Evolutionary conservation across 2,797 vertebrate species (phyloP), one percentile per base, ranked within the genome.

Genomic region (Peromyscus attwateri): DNA sequence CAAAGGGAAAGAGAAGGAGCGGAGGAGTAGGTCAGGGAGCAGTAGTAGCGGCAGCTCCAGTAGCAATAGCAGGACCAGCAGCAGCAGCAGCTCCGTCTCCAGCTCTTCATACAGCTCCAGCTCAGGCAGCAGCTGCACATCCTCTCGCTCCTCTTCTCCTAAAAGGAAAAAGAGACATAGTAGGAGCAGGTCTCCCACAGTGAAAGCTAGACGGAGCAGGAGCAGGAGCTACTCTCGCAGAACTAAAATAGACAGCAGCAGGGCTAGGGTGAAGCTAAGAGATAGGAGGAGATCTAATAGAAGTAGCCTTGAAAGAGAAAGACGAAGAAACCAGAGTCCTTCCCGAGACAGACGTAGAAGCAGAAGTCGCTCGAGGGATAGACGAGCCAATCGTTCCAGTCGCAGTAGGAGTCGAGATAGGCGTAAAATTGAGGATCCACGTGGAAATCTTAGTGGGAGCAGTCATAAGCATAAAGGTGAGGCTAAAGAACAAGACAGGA

Each of bases 51-150:
- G 99, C 96, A 99, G 99, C 98, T 99, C 98, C 94, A 99, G 99
- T 95, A 99, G 98, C 98, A 99, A 99, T 96, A 99, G 99, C 85
- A 99, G 99, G 92, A 99, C 98, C 87, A 99, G 99, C 19, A 99
- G 98, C 95, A 98, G 98, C 89, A 99, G 99, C 98, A 99, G 99
- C 98, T 99, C 98, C 66, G 99, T 98, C 0, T 99, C 99, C 79
- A 99, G 99, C 81, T 99, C 99, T 52, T 99, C 99, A 0, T 99
- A 99, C 6, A 99, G 99, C 46, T 99, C 98, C 25, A 99, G 99
- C 96, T 99, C 99, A 49, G 99, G 98, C 43, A 99, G 99, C 60
- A 99, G 99, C 88, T 99, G 98, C 93, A 99, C 99, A 95, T 99
- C 99, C 92, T 99, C 99, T 0, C 99, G 98, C 94, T 99, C 99